Evolutionary conservation across 1,140 invertebrate species (phyloP).

Genomic region (Bombus cullumanus): DNA sequence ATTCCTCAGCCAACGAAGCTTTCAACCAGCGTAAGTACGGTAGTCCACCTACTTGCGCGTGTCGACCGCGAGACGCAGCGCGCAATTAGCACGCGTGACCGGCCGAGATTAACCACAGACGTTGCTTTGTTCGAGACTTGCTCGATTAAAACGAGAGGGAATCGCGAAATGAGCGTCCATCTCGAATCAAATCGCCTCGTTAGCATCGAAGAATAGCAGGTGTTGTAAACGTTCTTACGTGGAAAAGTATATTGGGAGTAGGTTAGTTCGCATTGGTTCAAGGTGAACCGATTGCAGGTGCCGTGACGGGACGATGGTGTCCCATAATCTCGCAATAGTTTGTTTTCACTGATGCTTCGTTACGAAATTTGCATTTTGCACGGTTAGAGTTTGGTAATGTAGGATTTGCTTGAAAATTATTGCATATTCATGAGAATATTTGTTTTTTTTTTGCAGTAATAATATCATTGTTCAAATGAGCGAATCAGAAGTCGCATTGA

Average conservation of each 20-base stretch:
- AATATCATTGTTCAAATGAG: not conserved
- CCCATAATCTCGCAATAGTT: constrained; percentile 4
- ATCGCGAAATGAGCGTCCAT: constrained; percentile 27
- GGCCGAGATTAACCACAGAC: constrained; percentile 63
- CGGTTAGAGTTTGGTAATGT: not conserved
- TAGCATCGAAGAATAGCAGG: constrained; percentile 58
- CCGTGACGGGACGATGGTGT: not conserved
- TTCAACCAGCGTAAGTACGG: not conserved
- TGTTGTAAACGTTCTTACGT: constrained; percentile 37
- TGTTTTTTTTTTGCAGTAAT: not conserved
- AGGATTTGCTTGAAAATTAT: not conserved
- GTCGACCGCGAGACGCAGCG: constrained; percentile 15
- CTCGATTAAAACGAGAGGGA: constrained; percentile 45
- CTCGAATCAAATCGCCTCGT: constrained; percentile 45
- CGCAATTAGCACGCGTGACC: constrained; percentile 60
- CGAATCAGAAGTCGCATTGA: no score
- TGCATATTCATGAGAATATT: not conserved
- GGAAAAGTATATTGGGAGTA: constrained; percentile 46
- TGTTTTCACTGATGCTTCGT: not conserved
- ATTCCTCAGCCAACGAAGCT: not conserved
- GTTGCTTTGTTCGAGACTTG: constrained; percentile 61
- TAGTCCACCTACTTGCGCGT: constrained; percentile 52
- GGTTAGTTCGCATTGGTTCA: constrained; percentile 44
- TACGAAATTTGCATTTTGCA: not conserved
- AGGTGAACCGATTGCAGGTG: constrained; percentile 43